Evolutionary conservation across 2,888 invertebrate genomes (phyloP).

Genomic region (Zhuqinia jingwanae): DNA sequence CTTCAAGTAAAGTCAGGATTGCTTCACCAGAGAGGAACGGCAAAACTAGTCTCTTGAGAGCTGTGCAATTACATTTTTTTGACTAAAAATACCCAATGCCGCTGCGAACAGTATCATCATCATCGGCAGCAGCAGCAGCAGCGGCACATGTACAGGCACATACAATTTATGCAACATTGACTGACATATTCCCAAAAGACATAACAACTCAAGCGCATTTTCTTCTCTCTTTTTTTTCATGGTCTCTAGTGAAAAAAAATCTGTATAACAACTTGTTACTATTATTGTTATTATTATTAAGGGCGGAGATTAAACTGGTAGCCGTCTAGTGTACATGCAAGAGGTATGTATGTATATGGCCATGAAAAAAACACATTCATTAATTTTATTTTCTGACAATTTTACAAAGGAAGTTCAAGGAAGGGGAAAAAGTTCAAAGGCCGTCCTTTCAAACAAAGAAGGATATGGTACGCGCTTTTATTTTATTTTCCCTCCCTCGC

Average conservation of each 20-base stretch:
- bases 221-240: not conserved
- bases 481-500: no score
- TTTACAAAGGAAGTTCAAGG: not conserved
- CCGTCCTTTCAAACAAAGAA: no score
- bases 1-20: not conserved
- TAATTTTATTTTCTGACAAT: slow-evolving; percentile 18
- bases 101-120: no score
- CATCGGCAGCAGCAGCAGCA: not conserved
- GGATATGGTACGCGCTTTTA: no score
- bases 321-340: no score
- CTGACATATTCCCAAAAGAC: not conserved
- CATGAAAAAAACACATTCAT: slow-evolving; percentile 25
- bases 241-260: not conserved
- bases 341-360: no score
- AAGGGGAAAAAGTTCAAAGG: not conserved
- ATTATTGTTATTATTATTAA: not conserved
- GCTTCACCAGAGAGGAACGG: not conserved
- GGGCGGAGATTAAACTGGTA: no score
- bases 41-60: not conserved
- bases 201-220: not conserved
- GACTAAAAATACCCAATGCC: no score
- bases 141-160: not conserved
- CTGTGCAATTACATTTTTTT: not conserved
- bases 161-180: not conserved
- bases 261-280: not conserved